Percentiles rank a stretch among this genome's conserved stretches.
Evolutionary conservation across 2,113 vertebrate species (phyloP).

Genomic region (Protobothrops mucrosquamatus): DNA sequence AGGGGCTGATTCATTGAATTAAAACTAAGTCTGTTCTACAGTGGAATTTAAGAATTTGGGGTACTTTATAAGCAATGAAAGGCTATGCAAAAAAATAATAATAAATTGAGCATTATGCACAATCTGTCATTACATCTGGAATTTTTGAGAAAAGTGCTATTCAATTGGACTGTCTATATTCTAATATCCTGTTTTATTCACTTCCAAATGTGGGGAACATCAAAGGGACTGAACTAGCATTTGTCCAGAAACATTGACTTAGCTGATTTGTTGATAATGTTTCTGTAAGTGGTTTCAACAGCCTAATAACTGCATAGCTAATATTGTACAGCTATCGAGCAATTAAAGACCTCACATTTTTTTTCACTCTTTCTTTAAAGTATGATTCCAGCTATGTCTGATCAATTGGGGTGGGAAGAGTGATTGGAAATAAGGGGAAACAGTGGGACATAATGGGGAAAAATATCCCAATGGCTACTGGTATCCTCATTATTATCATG

Average conservation of each 20-base stretch:
- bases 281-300: neutral
- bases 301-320: neutral
- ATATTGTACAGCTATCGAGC: neutral
- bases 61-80: neutral
- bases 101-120: neutral
- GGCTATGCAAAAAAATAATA: neutral
- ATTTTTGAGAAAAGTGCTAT: neutral
- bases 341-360: neutral
- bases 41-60: slow-evolving; percentile 18
- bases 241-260: neutral
- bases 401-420: neutral
- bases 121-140: neutral
- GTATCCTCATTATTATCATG: neutral
- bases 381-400: neutral
- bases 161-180: neutral
- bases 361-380: neutral
- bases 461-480: neutral
- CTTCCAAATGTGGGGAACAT: neutral
- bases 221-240: neutral
- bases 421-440: neutral
- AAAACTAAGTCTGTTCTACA: neutral
- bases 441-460: neutral
- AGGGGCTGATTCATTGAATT: accelerated
- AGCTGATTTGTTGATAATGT: neutral
- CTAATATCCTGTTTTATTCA: neutral